Evolutionary conservation across 92 coral and sea anemone species (phyloP), one percentile per base, ranked within the genome.

Genomic region (Parazoanthus darwini): DNA sequence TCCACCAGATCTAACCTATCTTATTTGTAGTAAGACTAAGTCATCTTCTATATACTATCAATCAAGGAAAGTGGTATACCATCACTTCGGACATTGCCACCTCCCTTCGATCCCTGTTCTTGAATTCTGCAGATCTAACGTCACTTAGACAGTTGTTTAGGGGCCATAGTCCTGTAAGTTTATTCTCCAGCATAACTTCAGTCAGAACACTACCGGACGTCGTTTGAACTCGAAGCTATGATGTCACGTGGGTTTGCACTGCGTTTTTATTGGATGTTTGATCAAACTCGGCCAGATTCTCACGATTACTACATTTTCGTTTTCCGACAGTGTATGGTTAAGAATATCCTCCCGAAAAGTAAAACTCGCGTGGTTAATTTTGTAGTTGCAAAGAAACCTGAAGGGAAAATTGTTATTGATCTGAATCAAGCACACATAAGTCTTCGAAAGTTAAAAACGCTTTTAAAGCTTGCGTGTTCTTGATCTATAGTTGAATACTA

Each of bases 161-260:
- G 9, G 88, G 90, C 88, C 93, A 90, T 74, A 90, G 36, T 10
- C 80, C 90, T 13, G 80, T 87, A 8, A 90, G 85, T 82, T 90
- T 90, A 38, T 86, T 90, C 66, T 86, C 92, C 46, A 79, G 82
- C 36, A 77, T 90, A n/a, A 77, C 91, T 78, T 88, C 86, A 20
- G 77, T 81, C 33, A 88, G 75, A 18, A 88, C 48, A 23, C 80
- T 77, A 89, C 88, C 80, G 10, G 91, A 35, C 71, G 80, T 88
- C 91, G 81, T 82, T 46, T 35, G 44, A 75, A 75, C 15, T 33
- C 48, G 79, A 75, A 75, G 79, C 79, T 46, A 54, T 46, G 36
- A 80, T 44, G 85, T 42, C 88, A 85, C 88, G 68, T 85, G 88
- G 73, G 78, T 71, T 37, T 3, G 88, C 50, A 38, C 39, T 20